Evolutionary conservation across 2,797 vertebrate species (phyloP), one percentile per base, ranked within the genome.

Genomic region (Crypturellus tataupa): DNA sequence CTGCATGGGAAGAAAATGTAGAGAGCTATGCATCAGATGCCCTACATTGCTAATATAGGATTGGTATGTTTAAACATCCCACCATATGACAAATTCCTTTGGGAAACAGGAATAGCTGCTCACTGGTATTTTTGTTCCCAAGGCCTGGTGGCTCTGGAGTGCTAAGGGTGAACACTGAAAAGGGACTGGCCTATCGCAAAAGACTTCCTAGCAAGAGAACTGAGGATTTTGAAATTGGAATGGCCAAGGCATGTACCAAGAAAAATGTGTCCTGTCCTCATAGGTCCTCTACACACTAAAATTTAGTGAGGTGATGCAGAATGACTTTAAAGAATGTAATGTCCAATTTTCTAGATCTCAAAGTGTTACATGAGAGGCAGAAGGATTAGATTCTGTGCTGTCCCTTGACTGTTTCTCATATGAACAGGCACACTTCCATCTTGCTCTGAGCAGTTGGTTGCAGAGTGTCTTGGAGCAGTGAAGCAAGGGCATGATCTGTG

Each of bases 91-190:
- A 11, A 31, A 53, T 29, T 88, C 42, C 49, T 62, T 78, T 47
- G n/a, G 51, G 93, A 62, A 90, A 73, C 78, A 80, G 70, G 92
- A 94, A 90, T 91, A 92, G 70, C 77, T 63, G 12, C 18, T 84
- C 53, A 87, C 39, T 33, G 77, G 49, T 35, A 69, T 78, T 75
- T 9, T 35, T 15, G 37, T 37, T 86, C 4, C 6, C 29, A 19
- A 78, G 47, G 58, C 24, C 27, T 71, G 37, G 33, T 77, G 58
- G 27, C 24, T 17, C 16, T 69, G 37, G 62, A 82, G 51, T 62
- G 15, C 11, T 67, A 73, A 79, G 39, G 37, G 24, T 56, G 31
- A 80, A 29, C 29, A 56, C 8, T 29, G 15, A 39, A 70, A 70
- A 29, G 24, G 27, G 27, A 51, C 27, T 37, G 47, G 33, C 33